These are phyloP conservation scores for Tiliqua scincoides DNA, from an alignment of 2,113 vertebrate genomes.

Conservation along the genomic window DNA sequence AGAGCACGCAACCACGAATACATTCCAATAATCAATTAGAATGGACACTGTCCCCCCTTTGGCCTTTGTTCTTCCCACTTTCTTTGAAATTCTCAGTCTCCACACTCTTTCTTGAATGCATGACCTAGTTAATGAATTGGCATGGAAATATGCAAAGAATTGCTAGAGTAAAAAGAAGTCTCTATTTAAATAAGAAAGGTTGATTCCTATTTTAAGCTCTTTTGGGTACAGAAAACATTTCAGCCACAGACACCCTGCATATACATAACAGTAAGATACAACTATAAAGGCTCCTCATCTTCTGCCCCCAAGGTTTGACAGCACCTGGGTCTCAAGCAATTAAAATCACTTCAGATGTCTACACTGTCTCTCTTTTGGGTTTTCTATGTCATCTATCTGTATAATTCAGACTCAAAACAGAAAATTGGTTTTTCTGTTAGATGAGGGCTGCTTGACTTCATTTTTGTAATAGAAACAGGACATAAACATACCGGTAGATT, in stretches of 20 bases:
- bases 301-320: background rate
- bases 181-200: constrained; percentile 41
- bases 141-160: constrained; percentile 32
- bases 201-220: constrained; percentile 59
- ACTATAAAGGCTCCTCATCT: constrained; percentile 32
- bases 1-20: no score
- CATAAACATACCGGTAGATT: background rate
- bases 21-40: background rate
- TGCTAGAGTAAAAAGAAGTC: constrained; percentile 23
- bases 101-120: background rate
- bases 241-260: background rate
- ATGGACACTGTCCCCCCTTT: background rate
- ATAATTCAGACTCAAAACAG: background rate
- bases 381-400: background rate
- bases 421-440: background rate
- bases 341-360: constrained; percentile 23
- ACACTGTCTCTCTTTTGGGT: constrained; percentile 7
- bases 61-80: background rate
- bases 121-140: constrained; percentile 59
- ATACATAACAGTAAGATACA: background rate
- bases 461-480: background rate
- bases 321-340: constrained; percentile 16
- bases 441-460: background rate
- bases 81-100: constrained; percentile 10
- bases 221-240: constrained; percentile 35